These are phyloP conservation scores for Microtus ochrogaster DNA, from an alignment of 2,113 vertebrate species.

Conservation along the genomic window DNA sequence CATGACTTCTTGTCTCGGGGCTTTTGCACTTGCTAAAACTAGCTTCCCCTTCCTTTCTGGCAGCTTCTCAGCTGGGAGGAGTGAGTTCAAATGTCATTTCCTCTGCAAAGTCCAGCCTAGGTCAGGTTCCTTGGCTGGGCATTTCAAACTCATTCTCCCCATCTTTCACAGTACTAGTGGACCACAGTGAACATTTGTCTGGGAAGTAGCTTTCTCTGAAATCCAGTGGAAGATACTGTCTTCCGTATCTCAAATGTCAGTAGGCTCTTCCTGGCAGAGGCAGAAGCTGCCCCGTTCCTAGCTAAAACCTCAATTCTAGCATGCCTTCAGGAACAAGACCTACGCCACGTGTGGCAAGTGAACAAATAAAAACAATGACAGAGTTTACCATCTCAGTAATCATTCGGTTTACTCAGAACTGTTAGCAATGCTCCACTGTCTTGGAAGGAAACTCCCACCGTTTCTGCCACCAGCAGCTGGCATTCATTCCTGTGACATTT, in stretches of 20 bases:
- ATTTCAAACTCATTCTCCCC: background rate
- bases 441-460: conserved; percentile 26
- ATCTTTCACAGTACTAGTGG: background rate
- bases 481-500: conserved; percentile 51
- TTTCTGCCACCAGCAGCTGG: conserved; percentile 26
- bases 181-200: background rate
- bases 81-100: background rate
- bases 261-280: background rate
- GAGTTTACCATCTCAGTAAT: background rate
- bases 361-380: background rate
- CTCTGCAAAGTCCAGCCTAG: background rate
- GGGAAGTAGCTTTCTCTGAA: background rate
- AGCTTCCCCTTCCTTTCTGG: background rate
- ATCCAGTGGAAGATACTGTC: conserved; percentile 40
- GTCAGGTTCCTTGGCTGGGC: background rate
- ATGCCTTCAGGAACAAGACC: background rate
- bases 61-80: background rate
- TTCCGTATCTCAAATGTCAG: background rate
- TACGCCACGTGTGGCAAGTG: background rate
- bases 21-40: background rate
- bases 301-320: background rate
- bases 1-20: background rate
- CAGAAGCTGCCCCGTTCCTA: background rate
- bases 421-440: conserved; percentile 14
- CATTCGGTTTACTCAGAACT: background rate